Evolutionary conservation across 2,113 vertebrate genomes (phyloP), one percentile per base, ranked within the genome.

Genomic region (Equus przewalskii): DNA sequence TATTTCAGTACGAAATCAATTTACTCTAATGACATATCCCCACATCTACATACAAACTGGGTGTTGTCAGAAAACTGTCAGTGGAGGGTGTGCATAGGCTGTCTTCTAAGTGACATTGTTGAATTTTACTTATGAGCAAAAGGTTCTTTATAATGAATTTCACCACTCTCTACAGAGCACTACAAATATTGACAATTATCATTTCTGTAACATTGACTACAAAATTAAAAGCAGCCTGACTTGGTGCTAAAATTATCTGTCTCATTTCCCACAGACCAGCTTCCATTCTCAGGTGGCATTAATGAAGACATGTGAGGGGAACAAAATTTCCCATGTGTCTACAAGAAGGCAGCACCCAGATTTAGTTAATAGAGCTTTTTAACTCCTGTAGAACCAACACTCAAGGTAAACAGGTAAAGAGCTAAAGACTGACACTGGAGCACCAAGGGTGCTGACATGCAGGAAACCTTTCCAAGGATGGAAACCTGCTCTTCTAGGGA

Each of bases 271-370:
- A 76, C 92, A 91, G 67, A 56, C 33, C 28, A 36, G 36, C 19
- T 22, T 46, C 81, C 65, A 83, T n/a, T 60, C 58, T 64, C 33
- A 64, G 51, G 30, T 36, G 51, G 67, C 44, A 33, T 28, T 5
- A 80, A 93, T 64, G 3, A 60, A 94, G 24, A 97, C 76, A 75
- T 24, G 8, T 3, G 58, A 95, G 97, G 81, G 6, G 54, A 96
- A 64, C 30, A 91, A 86, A 54, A 58, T 30, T 91, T 89, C 94
- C 89, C 72, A 64, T 60, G 82, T 28, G 85, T 56, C 41, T 92
- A 83, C 13, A 73, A 87, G 93, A 89, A 60, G 0, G 0, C 51
- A 86, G 94, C 90, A 94, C 26, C 79, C 36, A 54, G 33, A 46
- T 67, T 26, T 85, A 62, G 44, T 30, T 41, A 70, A 44, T 0